Conservation (phyloP, 2,113 vertebrate genomes). For the Oreochromis niloticus region DNA sequence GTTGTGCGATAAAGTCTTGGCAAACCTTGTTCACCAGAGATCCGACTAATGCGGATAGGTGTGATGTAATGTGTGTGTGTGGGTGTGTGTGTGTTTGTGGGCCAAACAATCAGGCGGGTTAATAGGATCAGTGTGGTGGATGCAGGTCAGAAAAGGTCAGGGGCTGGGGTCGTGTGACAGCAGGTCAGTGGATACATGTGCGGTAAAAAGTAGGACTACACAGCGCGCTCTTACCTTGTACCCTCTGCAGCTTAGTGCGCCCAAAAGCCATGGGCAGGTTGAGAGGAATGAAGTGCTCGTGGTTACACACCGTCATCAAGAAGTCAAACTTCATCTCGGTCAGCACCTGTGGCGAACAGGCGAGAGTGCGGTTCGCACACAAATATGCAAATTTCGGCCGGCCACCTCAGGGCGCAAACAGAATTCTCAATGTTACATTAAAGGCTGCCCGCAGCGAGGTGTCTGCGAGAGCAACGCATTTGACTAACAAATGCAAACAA, state of each 20-base stretch:
- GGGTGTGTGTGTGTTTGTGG: neutral
- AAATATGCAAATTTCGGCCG: neutral
- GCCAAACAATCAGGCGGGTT: neutral
- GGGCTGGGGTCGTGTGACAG: neutral
- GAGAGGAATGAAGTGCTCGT: constrained; percentile 95
- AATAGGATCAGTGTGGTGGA: neutral
- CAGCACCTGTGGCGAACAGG: constrained; percentile 72
- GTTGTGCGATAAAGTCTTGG: neutral
- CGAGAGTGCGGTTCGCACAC: rapidly evolving
- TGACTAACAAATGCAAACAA: neutral
- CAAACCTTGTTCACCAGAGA: neutral
- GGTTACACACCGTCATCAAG: constrained; percentile 88
- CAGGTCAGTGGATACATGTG: neutral
- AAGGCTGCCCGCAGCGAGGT: rapidly evolving
- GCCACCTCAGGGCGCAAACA: neutral
- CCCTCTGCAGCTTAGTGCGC: constrained; percentile 87
- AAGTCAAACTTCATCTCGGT: constrained; percentile 96
- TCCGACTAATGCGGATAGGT: neutral
- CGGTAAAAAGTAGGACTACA: neutral
- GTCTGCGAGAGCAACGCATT: neutral
- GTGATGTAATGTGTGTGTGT: neutral
- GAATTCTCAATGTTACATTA: neutral
- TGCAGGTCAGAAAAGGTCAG: neutral
- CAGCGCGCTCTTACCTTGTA: constrained; percentile 78
- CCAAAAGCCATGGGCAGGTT: constrained; percentile 95